Percentiles rank a stretch among this genome's conserved stretches.
Conservation (phyloP, 2,113 vertebrate species). For the Notechis scutatus region DNA sequence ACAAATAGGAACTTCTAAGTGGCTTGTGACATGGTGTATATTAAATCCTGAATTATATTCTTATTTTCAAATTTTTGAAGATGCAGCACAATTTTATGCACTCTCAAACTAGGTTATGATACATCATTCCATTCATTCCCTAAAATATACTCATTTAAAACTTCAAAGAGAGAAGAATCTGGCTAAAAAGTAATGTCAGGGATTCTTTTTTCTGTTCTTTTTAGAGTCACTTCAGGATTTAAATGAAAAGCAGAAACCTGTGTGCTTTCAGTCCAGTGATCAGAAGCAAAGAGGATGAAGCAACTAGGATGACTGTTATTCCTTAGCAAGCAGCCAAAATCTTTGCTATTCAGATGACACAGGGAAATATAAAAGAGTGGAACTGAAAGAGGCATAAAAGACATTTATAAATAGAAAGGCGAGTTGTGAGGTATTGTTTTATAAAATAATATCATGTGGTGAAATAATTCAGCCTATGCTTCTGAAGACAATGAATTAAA, state of each 20-base stretch:
- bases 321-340: neutral
- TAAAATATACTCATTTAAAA: conserved; percentile 26
- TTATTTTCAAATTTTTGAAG: conserved; percentile 37
- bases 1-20: conserved; percentile 16
- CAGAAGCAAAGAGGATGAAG: neutral
- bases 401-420: neutral
- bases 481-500: neutral
- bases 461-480: neutral
- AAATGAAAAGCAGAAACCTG: neutral
- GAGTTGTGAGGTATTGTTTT: neutral
- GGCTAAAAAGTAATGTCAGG: conserved; percentile 11
- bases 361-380: no score
- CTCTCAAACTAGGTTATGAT: conserved; percentile 22
- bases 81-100: conserved; percentile 19
- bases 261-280: neutral
- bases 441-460: neutral
- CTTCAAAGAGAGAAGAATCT: conserved; percentile 5
- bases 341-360: neutral
- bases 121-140: conserved; percentile 1
- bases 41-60: conserved; percentile 25
- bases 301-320: neutral
- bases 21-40: conserved; percentile 8
- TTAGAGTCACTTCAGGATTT: neutral
- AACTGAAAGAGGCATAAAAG: neutral
- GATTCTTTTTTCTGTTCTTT: neutral